Percentiles rank a stretch among this genome's conserved stretches.
phyloP scores from a whole-genome alignment of 2,888 invertebrate species.

The Callyntrura sp. region DNA sequence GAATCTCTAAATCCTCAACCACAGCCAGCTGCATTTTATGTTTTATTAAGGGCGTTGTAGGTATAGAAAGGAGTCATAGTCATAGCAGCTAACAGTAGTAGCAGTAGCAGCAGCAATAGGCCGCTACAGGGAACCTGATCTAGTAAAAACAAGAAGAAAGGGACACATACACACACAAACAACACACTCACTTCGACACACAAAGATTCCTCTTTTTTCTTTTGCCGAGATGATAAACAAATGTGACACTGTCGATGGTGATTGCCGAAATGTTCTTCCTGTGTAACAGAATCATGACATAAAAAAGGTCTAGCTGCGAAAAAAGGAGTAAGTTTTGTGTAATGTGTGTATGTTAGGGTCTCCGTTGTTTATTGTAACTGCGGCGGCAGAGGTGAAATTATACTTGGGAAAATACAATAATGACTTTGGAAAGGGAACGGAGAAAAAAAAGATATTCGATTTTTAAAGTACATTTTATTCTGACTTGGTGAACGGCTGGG shows the following conservation, averaged over 20 bases:
- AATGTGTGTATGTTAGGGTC: slow-evolving; percentile 5
- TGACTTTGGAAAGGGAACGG: slow-evolving; percentile 54
- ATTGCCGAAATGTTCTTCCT: slow-evolving; percentile 58
- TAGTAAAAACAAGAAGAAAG: slow-evolving; percentile 26
- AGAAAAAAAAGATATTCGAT: slow-evolving; percentile 38
- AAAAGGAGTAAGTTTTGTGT: slow-evolving; percentile 33
- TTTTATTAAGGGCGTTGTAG: slow-evolving; percentile 30
- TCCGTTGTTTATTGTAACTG: slow-evolving; percentile 26
- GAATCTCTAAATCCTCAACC: slow-evolving; percentile 7
- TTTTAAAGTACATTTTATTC: slow-evolving; percentile 65
- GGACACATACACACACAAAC: no score
- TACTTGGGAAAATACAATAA: slow-evolving; percentile 37
- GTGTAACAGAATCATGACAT: slow-evolving; percentile 29
- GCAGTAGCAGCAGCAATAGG: background rate
- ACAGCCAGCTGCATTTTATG: slow-evolving; percentile 72
- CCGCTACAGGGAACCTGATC: slow-evolving; percentile 5
- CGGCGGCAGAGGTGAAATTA: background rate
- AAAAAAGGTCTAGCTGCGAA: slow-evolving; percentile 54
- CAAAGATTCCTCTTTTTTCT: slow-evolving; percentile 37
- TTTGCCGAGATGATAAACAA: slow-evolving; percentile 71
- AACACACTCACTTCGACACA: background rate
- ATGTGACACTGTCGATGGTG: slow-evolving; percentile 76
- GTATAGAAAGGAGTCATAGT: no score
- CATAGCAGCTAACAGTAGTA: no score
- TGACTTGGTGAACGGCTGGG: slow-evolving; percentile 10